Evolutionary conservation across 2,797 vertebrate genomes (phyloP), one percentile per base, ranked within the genome.

Genomic region (Macroramphosus scolopax): DNA sequence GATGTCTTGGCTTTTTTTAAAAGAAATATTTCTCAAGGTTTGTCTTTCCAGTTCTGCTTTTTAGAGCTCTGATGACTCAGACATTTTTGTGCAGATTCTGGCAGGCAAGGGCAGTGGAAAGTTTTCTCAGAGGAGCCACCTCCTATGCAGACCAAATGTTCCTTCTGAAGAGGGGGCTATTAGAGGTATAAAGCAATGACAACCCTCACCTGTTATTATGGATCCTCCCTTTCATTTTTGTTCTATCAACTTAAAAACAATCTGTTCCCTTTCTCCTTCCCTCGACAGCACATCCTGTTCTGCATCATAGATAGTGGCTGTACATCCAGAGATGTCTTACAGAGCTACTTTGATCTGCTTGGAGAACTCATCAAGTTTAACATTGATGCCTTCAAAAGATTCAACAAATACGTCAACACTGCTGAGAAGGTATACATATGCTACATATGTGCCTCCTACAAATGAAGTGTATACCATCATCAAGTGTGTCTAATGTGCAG

Each of bases 361-460:
- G 97, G 97, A 44, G 97, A 99, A 54, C 91, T 99, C 61, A 99
- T 99, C 96, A 99, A 99, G 83, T 99, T 99, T 83, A 99, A 99
- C 61, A 94, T 97, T 4, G 95, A 98, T 51, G 96, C 96, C 22
- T 99, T 99, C 81, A 96, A 95, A 86, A 93, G 94, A 79, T 99
- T 99, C 85, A 97, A 98, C 89, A 98, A 95, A 81, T 99, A 98
- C 15, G 95, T 99, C 78, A 96, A 96, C 87, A 96, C 93, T 3
- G 93, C 96, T 44, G 95, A 97, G 68, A 99, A 98, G 94, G 97
- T 98, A 89, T 58, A 15, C 44, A 5, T n/a, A 1, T 3, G 16
- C 5, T 18, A 6, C 0, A 22, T 10, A 3, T 7, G 1, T 20
- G 1, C 1, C 22, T 22, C 8, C 12, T 39, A 5, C 14, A 24